Conservation (phyloP, 2,113 vertebrate genomes). For the Myotis davidii region DNA sequence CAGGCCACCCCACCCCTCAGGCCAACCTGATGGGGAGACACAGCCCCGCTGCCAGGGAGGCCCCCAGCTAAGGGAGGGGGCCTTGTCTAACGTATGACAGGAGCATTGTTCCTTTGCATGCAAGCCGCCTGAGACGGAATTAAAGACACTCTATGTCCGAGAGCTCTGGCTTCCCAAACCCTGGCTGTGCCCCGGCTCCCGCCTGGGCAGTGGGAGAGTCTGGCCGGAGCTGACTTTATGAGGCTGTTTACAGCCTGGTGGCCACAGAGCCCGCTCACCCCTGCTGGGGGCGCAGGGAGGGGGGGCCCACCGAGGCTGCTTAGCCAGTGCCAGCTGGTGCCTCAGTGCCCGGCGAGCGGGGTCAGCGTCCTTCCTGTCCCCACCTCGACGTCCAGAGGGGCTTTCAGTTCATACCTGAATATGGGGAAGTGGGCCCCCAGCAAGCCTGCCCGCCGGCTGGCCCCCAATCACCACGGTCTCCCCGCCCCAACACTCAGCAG, state of each 20-base stretch:
- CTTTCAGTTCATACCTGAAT: not conserved
- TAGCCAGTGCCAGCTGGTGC: not conserved
- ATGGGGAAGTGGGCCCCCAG: no score
- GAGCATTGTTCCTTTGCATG: not conserved
- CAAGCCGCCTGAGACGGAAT: not conserved
- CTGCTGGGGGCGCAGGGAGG: not conserved
- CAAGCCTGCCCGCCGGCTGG: not conserved
- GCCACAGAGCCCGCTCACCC: not conserved
- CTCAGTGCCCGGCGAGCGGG: no score
- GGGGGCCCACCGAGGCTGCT: not conserved
- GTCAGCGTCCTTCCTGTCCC: not conserved
- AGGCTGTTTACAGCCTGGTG: not conserved
- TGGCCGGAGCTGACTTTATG: not conserved
- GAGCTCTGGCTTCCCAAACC: not conserved
- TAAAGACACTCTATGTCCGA: not conserved
- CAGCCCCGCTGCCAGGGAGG: not conserved
- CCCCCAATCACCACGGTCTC: not conserved
- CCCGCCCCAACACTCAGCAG: fast-evolving
- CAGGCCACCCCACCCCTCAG: not conserved
- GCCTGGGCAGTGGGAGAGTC: not conserved
- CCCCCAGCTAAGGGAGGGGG: not conserved
- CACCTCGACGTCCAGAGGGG: not conserved
- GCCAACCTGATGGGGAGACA: not conserved
- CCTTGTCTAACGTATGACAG: not conserved
- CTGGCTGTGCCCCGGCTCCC: not conserved